Conservation (phyloP, 2,113 vertebrate species). For the Menura novaehollandiae region DNA sequence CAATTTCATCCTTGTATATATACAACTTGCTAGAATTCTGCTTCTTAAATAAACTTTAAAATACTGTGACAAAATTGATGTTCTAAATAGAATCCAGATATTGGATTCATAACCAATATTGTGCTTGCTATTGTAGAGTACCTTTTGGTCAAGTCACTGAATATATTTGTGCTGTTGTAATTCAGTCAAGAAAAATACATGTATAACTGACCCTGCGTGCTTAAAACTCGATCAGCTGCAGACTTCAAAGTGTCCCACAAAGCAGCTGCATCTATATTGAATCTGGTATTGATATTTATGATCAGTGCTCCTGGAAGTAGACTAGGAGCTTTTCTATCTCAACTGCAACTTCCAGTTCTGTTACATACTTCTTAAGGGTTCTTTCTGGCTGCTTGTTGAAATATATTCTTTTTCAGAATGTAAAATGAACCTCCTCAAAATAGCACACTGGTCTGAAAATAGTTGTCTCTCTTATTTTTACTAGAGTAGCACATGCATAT, state of each 20-base stretch:
- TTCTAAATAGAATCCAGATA: background rate
- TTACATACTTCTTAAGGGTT: background rate
- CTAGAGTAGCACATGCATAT: background rate
- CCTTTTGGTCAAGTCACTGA: background rate
- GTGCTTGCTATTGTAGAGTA: background rate
- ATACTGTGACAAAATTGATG: background rate
- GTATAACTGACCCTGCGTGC: background rate
- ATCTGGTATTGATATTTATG: background rate
- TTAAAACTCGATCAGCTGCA: background rate
- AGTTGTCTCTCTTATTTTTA: slow-evolving; percentile 27
- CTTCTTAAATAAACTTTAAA: background rate
- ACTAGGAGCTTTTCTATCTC: background rate
- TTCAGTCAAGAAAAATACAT: background rate
- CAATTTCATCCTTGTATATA: background rate
- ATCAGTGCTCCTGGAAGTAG: background rate
- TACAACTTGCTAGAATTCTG: background rate
- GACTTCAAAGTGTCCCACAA: background rate
- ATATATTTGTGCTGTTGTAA: background rate
- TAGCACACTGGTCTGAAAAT: slow-evolving; percentile 28
- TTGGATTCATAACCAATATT: background rate
- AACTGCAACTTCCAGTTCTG: background rate
- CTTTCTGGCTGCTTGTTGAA: background rate
- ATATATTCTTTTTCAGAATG: background rate
- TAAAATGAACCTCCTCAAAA: slow-evolving; percentile 29
- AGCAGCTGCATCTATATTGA: background rate